Percentiles rank a stretch among this genome's conserved stretches.
phyloP scores from a whole-genome alignment of 2,797 vertebrate species.

The Cossypha niveicapilla region DNA sequence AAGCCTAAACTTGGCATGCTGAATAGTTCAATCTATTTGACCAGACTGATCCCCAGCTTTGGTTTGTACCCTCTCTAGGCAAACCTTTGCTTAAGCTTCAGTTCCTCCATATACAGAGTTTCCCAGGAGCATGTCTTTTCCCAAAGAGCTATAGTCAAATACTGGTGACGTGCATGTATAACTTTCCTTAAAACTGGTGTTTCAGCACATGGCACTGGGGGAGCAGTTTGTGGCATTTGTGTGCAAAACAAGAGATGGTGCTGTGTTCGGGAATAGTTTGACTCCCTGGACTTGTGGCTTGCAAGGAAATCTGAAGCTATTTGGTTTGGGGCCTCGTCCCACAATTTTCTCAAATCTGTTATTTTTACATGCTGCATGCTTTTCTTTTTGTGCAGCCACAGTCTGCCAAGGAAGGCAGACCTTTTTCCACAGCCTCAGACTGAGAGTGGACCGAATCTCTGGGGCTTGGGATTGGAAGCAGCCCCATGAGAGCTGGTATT shows the following conservation, averaged over 20 bases:
- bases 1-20: background rate
- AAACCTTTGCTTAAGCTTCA: background rate
- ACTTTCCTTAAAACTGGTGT: background rate
- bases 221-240: background rate
- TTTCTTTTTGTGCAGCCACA: background rate
- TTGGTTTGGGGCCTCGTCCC: background rate
- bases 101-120: background rate
- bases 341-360: background rate
- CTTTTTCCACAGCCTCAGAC: background rate
- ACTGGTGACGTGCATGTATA: background rate
- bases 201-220: background rate
- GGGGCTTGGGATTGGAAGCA: background rate
- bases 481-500: background rate
- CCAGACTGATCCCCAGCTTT: background rate
- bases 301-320: constrained; percentile 3
- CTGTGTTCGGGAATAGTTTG: background rate
- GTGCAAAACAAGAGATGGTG: background rate
- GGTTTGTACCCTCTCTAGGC: background rate
- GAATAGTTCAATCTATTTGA: background rate
- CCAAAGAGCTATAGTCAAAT: background rate
- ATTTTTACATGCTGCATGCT: background rate
- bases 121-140: background rate
- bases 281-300: background rate
- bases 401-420: background rate
- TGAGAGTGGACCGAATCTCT: background rate